Conservation (phyloP, 2,888 invertebrate genomes). For the Anthophora plumipes region DNA sequence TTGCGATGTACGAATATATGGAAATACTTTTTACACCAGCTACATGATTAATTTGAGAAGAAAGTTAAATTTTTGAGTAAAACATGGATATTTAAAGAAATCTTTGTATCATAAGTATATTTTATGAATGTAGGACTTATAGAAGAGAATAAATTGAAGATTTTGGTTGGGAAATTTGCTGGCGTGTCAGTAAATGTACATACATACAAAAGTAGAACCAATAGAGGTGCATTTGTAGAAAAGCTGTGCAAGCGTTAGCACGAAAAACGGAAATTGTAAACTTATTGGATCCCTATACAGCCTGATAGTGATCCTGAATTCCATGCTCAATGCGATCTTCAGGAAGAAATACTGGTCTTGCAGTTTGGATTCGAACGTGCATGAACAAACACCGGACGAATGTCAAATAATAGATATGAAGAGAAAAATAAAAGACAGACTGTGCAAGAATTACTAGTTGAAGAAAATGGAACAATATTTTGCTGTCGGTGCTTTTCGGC, state of each 20-base stretch:
- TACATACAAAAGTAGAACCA: neutral
- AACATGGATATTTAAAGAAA: no score
- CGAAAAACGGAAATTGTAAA: constrained; percentile 24
- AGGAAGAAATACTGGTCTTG: neutral
- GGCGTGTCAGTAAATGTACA: neutral
- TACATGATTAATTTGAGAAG: no score
- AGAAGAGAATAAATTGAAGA: no score
- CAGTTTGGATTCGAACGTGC: constrained; percentile 4
- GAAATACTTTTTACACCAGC: no score
- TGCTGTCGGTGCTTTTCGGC: no score
- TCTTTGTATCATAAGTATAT: neutral
- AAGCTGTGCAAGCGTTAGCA: constrained; percentile 4
- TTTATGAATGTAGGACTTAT: neutral
- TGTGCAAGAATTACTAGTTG: neutral
- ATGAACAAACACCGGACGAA: constrained; percentile 3
- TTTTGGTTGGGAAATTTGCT: neutral
- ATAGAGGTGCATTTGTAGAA: neutral
- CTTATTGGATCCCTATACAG: constrained; percentile 35
- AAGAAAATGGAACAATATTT: neutral
- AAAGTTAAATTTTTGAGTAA: no score
- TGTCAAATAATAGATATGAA: neutral
- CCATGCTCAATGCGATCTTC: constrained; percentile 15
- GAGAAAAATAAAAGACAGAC: neutral
- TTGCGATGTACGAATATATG: no score
- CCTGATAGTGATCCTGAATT: constrained; percentile 22